Conservation (phyloP, 2,888 invertebrate genomes). For the Phymatocera aterrima region DNA sequence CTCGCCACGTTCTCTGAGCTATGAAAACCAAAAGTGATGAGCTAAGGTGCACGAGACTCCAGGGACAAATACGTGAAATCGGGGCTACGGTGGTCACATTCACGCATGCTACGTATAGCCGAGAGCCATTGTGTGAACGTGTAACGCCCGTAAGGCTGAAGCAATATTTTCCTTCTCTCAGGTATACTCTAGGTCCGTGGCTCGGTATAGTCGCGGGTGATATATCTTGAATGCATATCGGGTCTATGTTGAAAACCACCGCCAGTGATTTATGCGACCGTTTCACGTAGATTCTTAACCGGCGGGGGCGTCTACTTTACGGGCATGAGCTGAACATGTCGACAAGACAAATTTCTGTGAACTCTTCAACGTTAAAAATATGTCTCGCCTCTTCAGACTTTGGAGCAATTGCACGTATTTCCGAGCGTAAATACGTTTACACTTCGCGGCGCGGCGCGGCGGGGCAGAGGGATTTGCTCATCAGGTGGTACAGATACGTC, state of each 20-base stretch:
- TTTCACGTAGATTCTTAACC: constrained; percentile 1
- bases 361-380: constrained; percentile 8
- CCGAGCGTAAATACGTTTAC: no score
- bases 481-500: no score
- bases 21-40: constrained; percentile 5
- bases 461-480: no score
- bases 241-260: constrained; percentile 10
- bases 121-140: neutral
- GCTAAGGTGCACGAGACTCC: constrained; percentile 38
- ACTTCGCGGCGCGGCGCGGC: no score
- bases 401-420: neutral
- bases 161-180: neutral
- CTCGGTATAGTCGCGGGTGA: neutral
- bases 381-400: neutral
- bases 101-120: neutral
- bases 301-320: neutral
- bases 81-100: constrained; percentile 22
- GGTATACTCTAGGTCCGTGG: neutral
- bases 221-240: constrained; percentile 21
- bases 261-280: constrained; percentile 9
- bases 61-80: constrained; percentile 40
- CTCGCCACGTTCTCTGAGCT: neutral
- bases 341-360: constrained; percentile 5
- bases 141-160: neutral
- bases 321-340: neutral